Evolutionary conservation across 1,140 invertebrate genomes (phyloP), one percentile per base, ranked within the genome.

Genomic region (Micrasema minimum): DNA sequence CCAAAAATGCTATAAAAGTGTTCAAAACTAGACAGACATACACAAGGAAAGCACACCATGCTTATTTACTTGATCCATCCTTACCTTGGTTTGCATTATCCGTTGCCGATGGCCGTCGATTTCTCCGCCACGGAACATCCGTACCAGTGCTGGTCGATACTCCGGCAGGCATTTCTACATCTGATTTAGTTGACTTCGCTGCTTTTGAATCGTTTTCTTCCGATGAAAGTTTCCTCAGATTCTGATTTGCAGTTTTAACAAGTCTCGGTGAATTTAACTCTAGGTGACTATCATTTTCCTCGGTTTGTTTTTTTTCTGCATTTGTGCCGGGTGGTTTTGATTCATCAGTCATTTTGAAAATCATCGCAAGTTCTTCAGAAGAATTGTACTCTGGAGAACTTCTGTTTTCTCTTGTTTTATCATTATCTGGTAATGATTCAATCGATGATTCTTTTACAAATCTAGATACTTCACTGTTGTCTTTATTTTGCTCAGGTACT

Each of bases 361-460:
- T 88, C 67, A 86, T 87, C 5, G 87, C 86, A 65, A 88, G 79
- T 76, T 88, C 87, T 77, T 88, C 87, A 71, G 86, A 87, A 5
- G 87, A 88, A 76, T 88, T 88, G 77, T 88, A 88, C 78, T 87
- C 86, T 53, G 86, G 86, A 16, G 82, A 85, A 75, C 82, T 82
- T 61, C 82, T 78, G 48, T 79, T 70, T 78, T 86, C 76, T 59
- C 62, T 72, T 2, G 38, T 35, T 57, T 71, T 74, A 16, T 66
- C 59, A 51, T 69, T 55, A 14, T 69, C 69, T 48, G 16, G 64
- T 26, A 61, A 45, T 12, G 64, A 16, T 55, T 59, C 75, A 73
- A 80, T 78, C 72, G 81, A 77, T 69, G 83, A 79, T 51, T 83
- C 79, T 78, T 83, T 81, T 64, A 80, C 74, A 74, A 78, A 80